A percentile compares a stretch with the other conserved stretches of the same genome.
These are phyloP conservation scores for Falco peregrinus DNA, from an alignment of 2,797 vertebrate species.

Conservation along the genomic window DNA sequence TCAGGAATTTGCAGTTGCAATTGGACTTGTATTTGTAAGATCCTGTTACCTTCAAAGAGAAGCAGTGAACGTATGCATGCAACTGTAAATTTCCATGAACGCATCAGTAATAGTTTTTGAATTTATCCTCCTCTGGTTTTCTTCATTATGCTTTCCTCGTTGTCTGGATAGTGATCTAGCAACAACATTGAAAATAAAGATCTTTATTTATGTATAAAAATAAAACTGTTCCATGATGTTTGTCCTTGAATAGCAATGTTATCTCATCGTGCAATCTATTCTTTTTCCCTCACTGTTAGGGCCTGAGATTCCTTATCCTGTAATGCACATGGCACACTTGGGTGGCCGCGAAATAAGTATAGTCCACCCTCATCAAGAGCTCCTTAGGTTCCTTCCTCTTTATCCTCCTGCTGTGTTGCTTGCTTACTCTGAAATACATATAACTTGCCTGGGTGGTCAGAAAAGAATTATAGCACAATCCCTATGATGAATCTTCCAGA, in stretches of 20 bases:
- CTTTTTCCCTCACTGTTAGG: background rate
- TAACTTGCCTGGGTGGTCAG: background rate
- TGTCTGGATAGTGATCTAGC: background rate
- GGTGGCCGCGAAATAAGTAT: background rate
- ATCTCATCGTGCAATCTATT: background rate
- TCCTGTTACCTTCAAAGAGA: background rate
- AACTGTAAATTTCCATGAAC: background rate
- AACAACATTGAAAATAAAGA: background rate
- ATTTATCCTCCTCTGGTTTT: background rate
- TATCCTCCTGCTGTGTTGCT: background rate
- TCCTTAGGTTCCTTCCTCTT: background rate
- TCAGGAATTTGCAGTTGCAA: background rate
- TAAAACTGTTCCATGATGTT: background rate
- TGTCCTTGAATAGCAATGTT: background rate
- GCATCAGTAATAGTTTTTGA: background rate
- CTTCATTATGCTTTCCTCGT: background rate
- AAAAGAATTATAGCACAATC: background rate
- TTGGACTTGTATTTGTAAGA: background rate
- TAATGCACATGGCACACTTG: background rate
- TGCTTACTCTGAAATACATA: background rate
- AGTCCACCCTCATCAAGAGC: background rate
- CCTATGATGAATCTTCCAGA: background rate
- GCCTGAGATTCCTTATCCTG: background rate
- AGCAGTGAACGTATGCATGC: background rate
- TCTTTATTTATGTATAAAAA: background rate